Evolutionary conservation across 2,888 invertebrate genomes (phyloP).

Genomic region (Lutraria lutraria): DNA sequence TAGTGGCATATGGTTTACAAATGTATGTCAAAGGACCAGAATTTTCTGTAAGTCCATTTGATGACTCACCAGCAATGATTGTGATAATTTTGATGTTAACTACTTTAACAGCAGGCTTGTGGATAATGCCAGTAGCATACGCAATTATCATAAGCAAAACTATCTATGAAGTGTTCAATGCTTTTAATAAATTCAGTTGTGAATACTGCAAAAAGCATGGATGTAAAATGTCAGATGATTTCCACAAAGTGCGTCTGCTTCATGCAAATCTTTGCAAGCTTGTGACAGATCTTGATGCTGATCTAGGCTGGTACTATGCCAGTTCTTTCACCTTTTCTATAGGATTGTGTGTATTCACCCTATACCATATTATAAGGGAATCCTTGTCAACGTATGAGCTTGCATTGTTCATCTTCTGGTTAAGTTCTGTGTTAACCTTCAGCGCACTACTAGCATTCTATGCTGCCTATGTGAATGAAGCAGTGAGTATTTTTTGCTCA

Average conservation of each 20-base stretch:
- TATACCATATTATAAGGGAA: constrained; percentile 46
- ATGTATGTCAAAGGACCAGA: background rate
- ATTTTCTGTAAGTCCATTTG: constrained; percentile 28
- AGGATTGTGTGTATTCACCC: constrained; percentile 39
- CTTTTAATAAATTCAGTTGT: background rate
- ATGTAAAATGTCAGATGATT: constrained; percentile 32
- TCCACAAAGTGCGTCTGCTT: constrained; percentile 46
- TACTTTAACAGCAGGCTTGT: background rate
- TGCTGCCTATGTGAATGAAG: constrained; percentile 44
- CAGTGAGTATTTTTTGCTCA: constrained; percentile 31
- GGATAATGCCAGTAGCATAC: constrained; percentile 32
- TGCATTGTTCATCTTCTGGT: constrained; percentile 44
- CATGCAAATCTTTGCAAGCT: constrained; percentile 52
- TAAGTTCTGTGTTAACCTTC: background rate
- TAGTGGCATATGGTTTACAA: constrained; percentile 17
- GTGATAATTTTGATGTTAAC: background rate
- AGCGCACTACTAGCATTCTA: background rate
- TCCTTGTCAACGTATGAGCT: constrained; percentile 13
- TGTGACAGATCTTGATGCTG: constrained; percentile 43
- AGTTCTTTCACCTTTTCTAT: constrained; percentile 28
- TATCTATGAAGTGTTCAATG: constrained; percentile 30
- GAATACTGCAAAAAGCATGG: background rate
- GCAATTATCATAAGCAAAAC: constrained; percentile 2
- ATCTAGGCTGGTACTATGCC: constrained; percentile 47
- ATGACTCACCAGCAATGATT: background rate